Evolutionary conservation across 2,113 vertebrate genomes (phyloP).

Genomic region (Dipodomys spectabilis): DNA sequence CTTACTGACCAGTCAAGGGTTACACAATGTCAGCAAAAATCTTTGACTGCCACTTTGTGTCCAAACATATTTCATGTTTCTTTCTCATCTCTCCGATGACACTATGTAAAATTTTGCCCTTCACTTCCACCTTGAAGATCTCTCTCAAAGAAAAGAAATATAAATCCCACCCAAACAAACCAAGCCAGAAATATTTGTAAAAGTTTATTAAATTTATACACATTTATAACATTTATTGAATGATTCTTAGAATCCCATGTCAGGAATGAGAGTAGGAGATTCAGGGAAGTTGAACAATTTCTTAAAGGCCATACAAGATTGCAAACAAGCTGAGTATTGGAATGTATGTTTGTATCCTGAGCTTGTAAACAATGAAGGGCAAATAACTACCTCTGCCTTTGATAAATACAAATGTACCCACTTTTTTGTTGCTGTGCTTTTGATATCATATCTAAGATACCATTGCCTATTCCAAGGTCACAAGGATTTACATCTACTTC

Average conservation of each 20-base stretch:
- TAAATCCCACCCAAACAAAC: background rate
- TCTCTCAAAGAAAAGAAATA: background rate
- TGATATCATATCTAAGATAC: too few species aligned
- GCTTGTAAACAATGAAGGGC: too few species aligned
- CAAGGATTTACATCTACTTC: too few species aligned
- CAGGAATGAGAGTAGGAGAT: background rate
- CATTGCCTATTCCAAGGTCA: too few species aligned
- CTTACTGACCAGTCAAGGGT: background rate
- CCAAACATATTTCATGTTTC: background rate
- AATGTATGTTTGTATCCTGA: background rate
- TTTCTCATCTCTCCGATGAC: background rate
- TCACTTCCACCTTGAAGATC: background rate
- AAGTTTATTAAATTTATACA: too few species aligned
- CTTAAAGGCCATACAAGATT: background rate
- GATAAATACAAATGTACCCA: too few species aligned
- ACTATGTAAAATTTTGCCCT: background rate
- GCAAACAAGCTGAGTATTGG: background rate
- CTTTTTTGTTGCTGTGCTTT: too few species aligned
- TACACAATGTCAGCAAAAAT: background rate
- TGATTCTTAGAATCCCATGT: background rate
- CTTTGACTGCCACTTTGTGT: constrained; percentile 60
- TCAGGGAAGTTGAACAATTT: background rate
- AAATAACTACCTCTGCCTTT: background rate
- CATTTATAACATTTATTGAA: background rate
- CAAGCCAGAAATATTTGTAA: too few species aligned